These are phyloP conservation scores for Trachelus tabidus DNA, from an alignment of 2,888 invertebrate genomes.

Conservation along the genomic window DNA sequence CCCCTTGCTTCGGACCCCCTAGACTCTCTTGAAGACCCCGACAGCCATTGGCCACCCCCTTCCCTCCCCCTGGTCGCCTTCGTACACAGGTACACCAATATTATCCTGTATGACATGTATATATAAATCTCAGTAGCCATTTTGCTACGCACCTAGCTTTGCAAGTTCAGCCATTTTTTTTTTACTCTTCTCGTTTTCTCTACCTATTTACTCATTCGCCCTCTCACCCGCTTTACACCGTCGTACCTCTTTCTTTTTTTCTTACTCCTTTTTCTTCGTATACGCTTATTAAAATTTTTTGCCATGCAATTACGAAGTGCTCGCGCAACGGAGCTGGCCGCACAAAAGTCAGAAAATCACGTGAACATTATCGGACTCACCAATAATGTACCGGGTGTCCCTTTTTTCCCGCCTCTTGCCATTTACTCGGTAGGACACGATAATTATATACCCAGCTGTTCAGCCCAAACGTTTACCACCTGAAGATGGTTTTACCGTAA, in stretches of 20 bases:
- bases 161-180: conserved; percentile 22
- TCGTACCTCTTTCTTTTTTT: conserved; percentile 22
- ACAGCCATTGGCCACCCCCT: neutral
- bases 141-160: neutral
- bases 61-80: neutral
- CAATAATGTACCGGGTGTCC: neutral
- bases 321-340: neutral
- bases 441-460: neutral
- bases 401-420: neutral
- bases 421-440: neutral
- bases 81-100: neutral
- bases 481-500: too few relatives aligned
- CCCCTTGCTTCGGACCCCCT: conserved; percentile 24
- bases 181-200: neutral
- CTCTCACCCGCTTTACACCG: conserved; percentile 18
- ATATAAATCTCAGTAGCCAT: neutral
- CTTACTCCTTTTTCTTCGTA: conserved; percentile 19
- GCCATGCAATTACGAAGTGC: conserved; percentile 19
- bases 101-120: neutral
- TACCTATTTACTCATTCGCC: conserved; percentile 16
- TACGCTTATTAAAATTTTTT: conserved; percentile 46
- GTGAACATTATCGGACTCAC: neutral
- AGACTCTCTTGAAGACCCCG: neutral
- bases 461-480: too few relatives aligned
- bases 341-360: neutral